Evolutionary conservation across 2,888 invertebrate species (phyloP), one percentile per base, ranked within the genome.

Genomic region (Perizoma affinitatum): DNA sequence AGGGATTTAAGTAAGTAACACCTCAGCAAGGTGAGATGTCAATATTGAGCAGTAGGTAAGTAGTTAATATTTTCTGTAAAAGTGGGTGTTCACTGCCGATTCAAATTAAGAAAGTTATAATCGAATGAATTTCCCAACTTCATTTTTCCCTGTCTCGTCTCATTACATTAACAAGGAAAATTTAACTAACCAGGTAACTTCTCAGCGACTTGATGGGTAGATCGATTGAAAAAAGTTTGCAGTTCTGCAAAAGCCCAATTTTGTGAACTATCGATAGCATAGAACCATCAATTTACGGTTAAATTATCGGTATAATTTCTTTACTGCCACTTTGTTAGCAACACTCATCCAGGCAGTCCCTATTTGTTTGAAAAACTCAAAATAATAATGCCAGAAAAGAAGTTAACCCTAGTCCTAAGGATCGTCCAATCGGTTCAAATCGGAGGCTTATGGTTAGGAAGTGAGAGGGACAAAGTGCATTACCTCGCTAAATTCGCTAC

Each of bases 401-500:
- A 63, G 5, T 10, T 49, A 34, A 63, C 52, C 11, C 36, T 63
- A 40, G 55, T 58, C 43, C 36, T 40, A 35, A 55, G 55, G 34
- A 42, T 63, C 34, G 10, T 52, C 7, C 49, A 60, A 6, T 66
- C 71, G 4, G 71, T 80, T n/a, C 58, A 63, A 10, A 74, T 72
- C 6, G 63, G 66, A 1, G 88, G 86, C 0, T 63, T 84, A 10
- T 73, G 71, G 65, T 63, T 63, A 5, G 72, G 70, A 5, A 44
- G 59, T 0, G 61, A 66, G 0, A 52, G 57, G 5, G 50, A 66
- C 8, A 67, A 66, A 8, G 66, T 79, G 4, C 74, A 78, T 45
- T 74, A 72, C 73, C 22, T 70, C 0, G 78, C 78, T 0, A 73
- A 70, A 41, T 22, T 79, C 3, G 70, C 75, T 2, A 78, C 74